A percentile compares a stretch with the other conserved stretches of the same genome.
These are phyloP conservation scores for Brachionichthys hirsutus DNA, from an alignment of 2,113 vertebrate genomes.

Conservation along the genomic window DNA sequence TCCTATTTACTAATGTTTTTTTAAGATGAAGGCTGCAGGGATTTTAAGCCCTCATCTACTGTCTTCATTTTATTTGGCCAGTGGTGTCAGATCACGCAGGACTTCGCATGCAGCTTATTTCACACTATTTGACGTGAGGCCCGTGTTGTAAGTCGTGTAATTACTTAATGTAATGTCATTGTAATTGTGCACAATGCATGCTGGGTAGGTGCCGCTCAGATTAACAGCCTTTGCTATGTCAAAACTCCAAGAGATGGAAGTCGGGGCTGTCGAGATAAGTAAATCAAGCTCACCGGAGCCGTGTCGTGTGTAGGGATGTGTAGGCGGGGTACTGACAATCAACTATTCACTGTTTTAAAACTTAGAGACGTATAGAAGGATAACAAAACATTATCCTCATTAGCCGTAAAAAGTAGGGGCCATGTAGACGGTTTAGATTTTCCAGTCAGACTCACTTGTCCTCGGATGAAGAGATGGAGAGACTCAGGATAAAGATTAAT, in stretches of 20 bases:
- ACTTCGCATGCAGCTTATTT: background rate
- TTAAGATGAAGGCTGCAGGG: too few species aligned
- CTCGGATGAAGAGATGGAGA: conserved; percentile 32
- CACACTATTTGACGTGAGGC: background rate
- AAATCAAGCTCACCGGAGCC: too few species aligned
- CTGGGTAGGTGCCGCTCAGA: conserved; percentile 8
- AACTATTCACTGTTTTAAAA: background rate
- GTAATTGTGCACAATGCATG: conserved; percentile 67
- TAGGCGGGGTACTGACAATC: background rate
- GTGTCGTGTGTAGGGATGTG: too few species aligned
- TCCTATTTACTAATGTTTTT: background rate
- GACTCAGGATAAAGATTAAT: conserved; percentile 56
- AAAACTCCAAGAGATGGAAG: conserved; percentile 7
- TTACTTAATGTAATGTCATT: too few species aligned
- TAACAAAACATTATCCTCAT: conserved; percentile 27
- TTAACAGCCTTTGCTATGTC: conserved; percentile 3
- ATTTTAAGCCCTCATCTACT: background rate
- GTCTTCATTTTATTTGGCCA: conserved; percentile 15
- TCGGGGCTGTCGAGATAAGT: background rate
- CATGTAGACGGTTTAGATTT: conserved; percentile 34
- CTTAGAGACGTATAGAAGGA: conserved; percentile 2
- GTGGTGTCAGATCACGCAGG: too few species aligned
- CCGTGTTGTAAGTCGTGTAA: too few species aligned
- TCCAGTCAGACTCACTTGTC: conserved; percentile 36
- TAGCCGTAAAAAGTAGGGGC: conserved; percentile 19